Evolutionary conservation across 1,140 invertebrate genomes (phyloP).

Genomic region (Caenorhabditis remanei): DNA sequence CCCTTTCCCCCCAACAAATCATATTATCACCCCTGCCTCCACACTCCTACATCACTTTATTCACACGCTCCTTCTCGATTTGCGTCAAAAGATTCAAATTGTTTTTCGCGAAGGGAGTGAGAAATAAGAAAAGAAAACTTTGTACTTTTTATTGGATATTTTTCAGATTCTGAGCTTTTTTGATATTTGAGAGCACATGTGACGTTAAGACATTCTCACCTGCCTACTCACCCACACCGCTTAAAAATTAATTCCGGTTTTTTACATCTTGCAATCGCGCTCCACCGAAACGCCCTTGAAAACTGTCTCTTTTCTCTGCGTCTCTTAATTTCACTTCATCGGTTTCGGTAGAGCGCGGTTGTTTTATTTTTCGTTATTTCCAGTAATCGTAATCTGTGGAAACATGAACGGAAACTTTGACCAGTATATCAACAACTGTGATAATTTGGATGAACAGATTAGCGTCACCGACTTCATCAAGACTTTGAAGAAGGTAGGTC

Average conservation of each 20-base stretch:
- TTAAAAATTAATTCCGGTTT: neutral
- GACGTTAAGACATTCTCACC: neutral
- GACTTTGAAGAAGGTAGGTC: conserved; percentile 58
- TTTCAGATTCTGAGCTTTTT: neutral
- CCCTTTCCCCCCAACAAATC: neutral
- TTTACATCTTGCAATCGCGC: no score
- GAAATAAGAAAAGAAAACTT: neutral
- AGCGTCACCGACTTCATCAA: conserved; percentile 61
- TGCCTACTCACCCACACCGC: neutral
- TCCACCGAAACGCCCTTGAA: no score
- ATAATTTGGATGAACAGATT: conserved; percentile 61
- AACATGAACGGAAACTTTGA: conserved; percentile 38
- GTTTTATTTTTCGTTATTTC: no score
- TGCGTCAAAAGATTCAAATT: conserved; percentile 19
- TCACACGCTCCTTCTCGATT: conserved; percentile 36
- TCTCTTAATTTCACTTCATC: no score
- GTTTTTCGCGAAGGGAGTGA: neutral
- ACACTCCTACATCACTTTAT: conserved; percentile 22
- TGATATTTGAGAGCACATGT: neutral
- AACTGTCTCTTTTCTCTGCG: no score
- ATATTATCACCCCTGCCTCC: neutral
- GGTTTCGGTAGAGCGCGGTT: no score
- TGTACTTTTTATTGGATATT: neutral
- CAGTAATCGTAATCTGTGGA: no score
- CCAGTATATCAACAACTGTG: conserved; percentile 49